A percentile compares a stretch with the other conserved stretches of the same genome.
Evolutionary conservation across 2,888 invertebrate species (phyloP).

Genomic region (Spicauda simplicius): DNA sequence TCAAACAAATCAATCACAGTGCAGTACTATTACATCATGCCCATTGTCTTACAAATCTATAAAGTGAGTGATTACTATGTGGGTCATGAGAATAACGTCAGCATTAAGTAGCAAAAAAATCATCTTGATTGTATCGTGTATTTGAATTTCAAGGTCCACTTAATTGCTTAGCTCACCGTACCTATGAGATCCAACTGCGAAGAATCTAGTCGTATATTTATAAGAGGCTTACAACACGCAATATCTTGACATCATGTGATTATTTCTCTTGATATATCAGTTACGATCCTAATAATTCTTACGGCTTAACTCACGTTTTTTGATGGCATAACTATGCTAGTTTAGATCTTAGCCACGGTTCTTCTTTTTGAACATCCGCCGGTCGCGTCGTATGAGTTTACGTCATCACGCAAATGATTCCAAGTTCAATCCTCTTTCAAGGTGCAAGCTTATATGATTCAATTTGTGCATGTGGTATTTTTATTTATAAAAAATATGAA

Average conservation of each 20-base stretch:
- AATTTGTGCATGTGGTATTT: no score
- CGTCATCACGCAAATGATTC: not conserved
- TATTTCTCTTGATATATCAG: not conserved
- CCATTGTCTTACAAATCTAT: slow-evolving; percentile 27
- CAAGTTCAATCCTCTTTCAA: not conserved
- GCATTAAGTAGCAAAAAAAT: slow-evolving; percentile 29
- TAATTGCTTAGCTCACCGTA: slow-evolving; percentile 33
- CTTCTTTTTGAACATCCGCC: no score
- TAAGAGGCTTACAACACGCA: not conserved
- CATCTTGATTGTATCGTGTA: slow-evolving; percentile 26
- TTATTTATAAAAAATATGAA: no score
- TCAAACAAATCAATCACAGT: slow-evolving; percentile 31
- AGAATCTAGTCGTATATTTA: not conserved
- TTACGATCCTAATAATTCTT: not conserved
- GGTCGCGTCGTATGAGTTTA: no score
- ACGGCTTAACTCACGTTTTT: no score
- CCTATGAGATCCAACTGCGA: not conserved
- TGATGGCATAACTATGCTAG: no score
- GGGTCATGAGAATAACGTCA: slow-evolving; percentile 34
- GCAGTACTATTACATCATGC: slow-evolving; percentile 25
- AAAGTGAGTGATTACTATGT: slow-evolving; percentile 30
- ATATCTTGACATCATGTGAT: not conserved
- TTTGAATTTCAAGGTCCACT: slow-evolving; percentile 30
- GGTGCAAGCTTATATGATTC: no score
- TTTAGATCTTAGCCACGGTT: no score